Conservation (phyloP, 2,113 vertebrate species). For the Psettodes erumei region DNA sequence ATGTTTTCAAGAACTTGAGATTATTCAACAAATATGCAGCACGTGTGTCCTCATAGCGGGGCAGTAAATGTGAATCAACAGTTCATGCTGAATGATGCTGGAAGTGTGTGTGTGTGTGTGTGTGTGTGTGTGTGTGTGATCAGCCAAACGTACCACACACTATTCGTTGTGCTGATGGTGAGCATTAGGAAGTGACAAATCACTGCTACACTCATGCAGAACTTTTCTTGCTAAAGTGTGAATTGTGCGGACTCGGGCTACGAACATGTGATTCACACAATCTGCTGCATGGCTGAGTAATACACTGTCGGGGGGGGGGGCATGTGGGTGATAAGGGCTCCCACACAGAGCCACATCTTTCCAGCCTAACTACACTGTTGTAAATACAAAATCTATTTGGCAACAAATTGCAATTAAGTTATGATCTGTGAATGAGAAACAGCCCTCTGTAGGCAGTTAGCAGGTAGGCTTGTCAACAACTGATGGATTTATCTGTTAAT, state of each 20-base stretch:
- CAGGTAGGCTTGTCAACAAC: neutral
- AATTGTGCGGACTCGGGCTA: constrained; percentile 35
- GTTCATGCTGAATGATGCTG: neutral
- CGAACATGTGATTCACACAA: constrained; percentile 67
- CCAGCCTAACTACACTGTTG: constrained; percentile 12
- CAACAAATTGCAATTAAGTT: constrained; percentile 3
- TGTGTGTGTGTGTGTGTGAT: too few species aligned
- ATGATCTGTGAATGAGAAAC: neutral
- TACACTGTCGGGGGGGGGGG: constrained; percentile 30
- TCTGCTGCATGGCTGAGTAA: constrained; percentile 36
- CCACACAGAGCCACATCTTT: constrained; percentile 29
- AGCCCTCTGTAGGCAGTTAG: too few species aligned
- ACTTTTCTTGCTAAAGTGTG: too few species aligned
- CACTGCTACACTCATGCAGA: too few species aligned
- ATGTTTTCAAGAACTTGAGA: neutral
- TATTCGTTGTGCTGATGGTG: too few species aligned
- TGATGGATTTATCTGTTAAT: neutral
- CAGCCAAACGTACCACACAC: neutral
- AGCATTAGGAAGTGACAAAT: too few species aligned
- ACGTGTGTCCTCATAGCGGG: neutral
- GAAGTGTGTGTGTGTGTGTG: constrained; percentile 19
- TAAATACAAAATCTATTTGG: neutral
- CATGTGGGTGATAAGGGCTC: constrained; percentile 51
- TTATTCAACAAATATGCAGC: neutral
- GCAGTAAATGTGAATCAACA: neutral